phyloP scores from a whole-genome alignment of 2,888 invertebrate genomes.

The Choreutis nemorana region DNA sequence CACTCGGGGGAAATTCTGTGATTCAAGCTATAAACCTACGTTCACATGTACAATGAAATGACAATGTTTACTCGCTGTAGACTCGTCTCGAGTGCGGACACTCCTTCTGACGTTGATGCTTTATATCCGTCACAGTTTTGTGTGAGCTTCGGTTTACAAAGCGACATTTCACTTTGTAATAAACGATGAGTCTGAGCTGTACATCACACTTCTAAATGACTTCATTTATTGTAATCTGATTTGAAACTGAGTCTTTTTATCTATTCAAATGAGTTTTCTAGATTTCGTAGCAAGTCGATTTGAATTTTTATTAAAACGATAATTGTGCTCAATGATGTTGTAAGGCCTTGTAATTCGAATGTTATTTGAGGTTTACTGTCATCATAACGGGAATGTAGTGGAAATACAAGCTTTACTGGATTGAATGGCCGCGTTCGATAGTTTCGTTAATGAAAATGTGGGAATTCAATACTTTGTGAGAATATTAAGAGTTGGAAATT shows the following conservation, averaged over 20 bases:
- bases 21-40: constrained; percentile 39
- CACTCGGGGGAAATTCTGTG: constrained; percentile 56
- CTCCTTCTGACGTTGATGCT: constrained; percentile 2
- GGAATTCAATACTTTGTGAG: too few relatives aligned
- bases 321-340: constrained; percentile 21
- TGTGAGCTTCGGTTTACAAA: too few relatives aligned
- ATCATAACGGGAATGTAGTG: too few relatives aligned
- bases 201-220: constrained; percentile 40
- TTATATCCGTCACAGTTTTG: too few relatives aligned
- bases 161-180: too few relatives aligned
- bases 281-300: constrained; percentile 28
- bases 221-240: too few relatives aligned
- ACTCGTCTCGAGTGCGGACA: constrained; percentile 23
- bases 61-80: constrained; percentile 30
- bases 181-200: constrained; percentile 20
- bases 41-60: constrained; percentile 32
- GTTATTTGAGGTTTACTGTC: too few relatives aligned
- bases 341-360: constrained; percentile 17
- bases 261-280: constrained; percentile 37
- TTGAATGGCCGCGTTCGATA: too few relatives aligned
- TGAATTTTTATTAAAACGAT: constrained; percentile 43
- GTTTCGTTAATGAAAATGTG: too few relatives aligned
- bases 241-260: too few relatives aligned
- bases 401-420: too few relatives aligned
- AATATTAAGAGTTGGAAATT: too few relatives aligned